Evolutionary conservation across 2,113 vertebrate species (phyloP).

Genomic region (Rhynchomys soricoides): DNA sequence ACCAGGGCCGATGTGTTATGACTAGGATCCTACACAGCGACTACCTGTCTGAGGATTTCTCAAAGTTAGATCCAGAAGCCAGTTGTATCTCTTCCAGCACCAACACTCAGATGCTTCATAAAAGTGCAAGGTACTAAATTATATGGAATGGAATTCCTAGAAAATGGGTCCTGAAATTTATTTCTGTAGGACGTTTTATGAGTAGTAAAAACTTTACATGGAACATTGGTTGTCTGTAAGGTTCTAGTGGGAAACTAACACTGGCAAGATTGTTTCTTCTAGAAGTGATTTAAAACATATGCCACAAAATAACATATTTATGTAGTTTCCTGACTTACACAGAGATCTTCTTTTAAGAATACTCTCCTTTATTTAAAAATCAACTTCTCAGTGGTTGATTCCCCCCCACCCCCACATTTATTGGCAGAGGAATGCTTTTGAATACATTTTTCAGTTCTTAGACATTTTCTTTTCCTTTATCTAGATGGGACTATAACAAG

Average conservation of each 20-base stretch:
- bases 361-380: neutral
- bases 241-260: neutral
- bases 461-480: neutral
- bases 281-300: constrained; percentile 1
- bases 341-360: constrained; percentile 38
- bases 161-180: neutral
- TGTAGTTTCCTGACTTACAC: neutral
- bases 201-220: neutral
- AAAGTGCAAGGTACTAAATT: neutral
- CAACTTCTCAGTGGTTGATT: constrained; percentile 8
- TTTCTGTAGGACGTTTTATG: neutral
- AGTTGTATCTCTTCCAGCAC: neutral
- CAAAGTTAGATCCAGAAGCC: neutral
- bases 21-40: neutral
- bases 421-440: constrained; percentile 19
- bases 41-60: neutral
- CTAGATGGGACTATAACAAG: neutral
- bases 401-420: neutral
- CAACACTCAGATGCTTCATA: neutral
- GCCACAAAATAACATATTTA: constrained; percentile 9
- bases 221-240: neutral
- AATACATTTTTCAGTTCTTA: neutral
- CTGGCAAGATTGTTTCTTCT: neutral
- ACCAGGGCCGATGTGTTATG: neutral
- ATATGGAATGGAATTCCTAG: neutral